Conservation (phyloP, 2,113 vertebrate genomes). For the Rutilus rutilus region DNA sequence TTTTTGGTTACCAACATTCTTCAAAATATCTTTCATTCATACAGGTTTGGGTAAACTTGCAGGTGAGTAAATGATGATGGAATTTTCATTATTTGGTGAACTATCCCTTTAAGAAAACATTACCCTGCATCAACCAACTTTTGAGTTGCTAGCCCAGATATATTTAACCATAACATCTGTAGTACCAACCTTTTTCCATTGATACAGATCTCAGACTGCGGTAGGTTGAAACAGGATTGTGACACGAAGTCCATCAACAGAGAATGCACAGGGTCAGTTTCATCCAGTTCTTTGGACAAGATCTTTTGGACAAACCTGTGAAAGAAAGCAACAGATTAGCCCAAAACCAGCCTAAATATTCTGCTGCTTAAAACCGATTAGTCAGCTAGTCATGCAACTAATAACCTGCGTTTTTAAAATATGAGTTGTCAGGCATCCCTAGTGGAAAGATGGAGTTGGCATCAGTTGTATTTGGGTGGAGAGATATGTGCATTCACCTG, state of each 20-base stretch:
- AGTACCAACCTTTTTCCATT: conserved; percentile 59
- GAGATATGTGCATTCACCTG: conserved; percentile 68
- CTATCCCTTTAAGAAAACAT: background rate
- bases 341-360: background rate
- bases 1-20: no score
- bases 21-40: no score
- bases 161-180: background rate
- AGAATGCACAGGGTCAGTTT: background rate
- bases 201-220: conserved; percentile 57
- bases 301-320: conserved; percentile 51
- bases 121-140: background rate
- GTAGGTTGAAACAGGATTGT: conserved; percentile 68
- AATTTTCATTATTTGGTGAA: background rate
- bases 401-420: background rate
- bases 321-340: conserved; percentile 18
- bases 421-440: background rate
- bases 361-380: background rate
- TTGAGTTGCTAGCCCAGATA: background rate
- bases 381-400: no score
- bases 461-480: background rate
- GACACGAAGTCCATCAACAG: conserved; percentile 70
- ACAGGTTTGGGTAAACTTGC: no score
- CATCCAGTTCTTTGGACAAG: conserved; percentile 54
- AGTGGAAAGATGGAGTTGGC: background rate
- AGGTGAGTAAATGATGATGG: no score